Evolutionary conservation across 2,797 vertebrate genomes (phyloP).

Genomic region (Zalophus californianus): DNA sequence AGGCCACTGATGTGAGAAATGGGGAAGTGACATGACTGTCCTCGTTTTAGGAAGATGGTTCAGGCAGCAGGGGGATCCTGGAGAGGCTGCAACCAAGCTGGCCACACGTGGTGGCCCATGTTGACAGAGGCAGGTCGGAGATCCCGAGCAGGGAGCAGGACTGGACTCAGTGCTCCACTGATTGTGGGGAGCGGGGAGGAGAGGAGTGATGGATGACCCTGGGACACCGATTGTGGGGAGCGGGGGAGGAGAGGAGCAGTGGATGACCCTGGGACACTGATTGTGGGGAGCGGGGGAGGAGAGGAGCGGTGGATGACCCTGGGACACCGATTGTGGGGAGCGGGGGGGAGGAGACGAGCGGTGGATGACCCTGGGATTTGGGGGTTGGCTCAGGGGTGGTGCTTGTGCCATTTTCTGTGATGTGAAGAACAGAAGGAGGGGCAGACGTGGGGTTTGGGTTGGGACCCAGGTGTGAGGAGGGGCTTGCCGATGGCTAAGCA

Average conservation of each 20-base stretch:
- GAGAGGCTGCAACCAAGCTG: fast-evolving
- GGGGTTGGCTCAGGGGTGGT: not conserved
- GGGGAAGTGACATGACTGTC: fast-evolving
- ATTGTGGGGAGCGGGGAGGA: fast-evolving
- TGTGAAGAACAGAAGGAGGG: not conserved
- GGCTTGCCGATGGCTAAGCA: fast-evolving
- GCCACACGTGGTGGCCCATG: not conserved
- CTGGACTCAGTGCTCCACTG: not conserved
- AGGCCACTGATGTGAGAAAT: fast-evolving
- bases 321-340: not conserved
- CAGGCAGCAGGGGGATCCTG: not conserved
- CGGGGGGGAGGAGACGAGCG: too few relatives aligned
- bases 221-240: not conserved
- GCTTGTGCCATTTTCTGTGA: not conserved
- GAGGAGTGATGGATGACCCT: not conserved
- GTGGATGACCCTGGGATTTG: not conserved
- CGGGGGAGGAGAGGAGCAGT: fast-evolving
- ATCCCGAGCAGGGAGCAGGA: fast-evolving
- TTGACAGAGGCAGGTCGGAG: not conserved
- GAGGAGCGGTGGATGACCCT: not conserved
- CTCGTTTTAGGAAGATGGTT: not conserved
- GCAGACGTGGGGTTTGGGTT: not conserved
- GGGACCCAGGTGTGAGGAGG: not conserved
- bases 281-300: too few relatives aligned
- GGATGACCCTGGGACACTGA: not conserved